Evolutionary conservation across 2,888 invertebrate genomes (phyloP), one percentile per base, ranked within the genome.

Genomic region (Baccha elongata): DNA sequence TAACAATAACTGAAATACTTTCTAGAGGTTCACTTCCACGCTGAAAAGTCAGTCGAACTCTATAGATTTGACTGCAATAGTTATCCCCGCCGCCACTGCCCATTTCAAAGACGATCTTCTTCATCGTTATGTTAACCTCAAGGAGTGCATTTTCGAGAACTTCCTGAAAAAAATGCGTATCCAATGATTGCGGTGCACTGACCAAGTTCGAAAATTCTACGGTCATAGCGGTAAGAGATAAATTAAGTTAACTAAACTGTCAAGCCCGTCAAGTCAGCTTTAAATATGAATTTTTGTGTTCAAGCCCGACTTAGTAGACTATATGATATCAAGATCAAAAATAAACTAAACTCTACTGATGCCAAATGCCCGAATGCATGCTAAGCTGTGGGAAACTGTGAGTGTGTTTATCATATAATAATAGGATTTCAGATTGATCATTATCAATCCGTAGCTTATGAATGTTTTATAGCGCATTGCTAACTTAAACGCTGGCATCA

Each of bases 21-120:
- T 84, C 74, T 7, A 32, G 0, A 0, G 64, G 55, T 7, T 17
- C 21, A 17, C n/a, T 48, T 3, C 19, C 55, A 15, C 74, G 46
- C 13, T 71, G 48, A 19, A 58, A 78, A 5, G 67, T 69, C 15
- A 86, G 11, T 67, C 37, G 62, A 2, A 84, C 86, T 17, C 87
- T 84, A 76, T 86, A 87, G 46, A 87, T 86, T 21, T 86, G 65
- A 71, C 86, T 86, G 35, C 85, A 85, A 46, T 86, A 87, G 67
- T 87, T 87, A 13, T 87, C 87, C 21, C 87, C 87, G 5, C 53
- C 62, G 46, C 52, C 50, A 44, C 85, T 84, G 11, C 85, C 87
- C 73, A 80, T 81, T 26, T 76, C 71, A 2, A 86, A 52, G n/a
- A 42, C 21, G 3, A 86, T 40, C 19, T 78, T 79, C 7, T 74